phyloP scores from a whole-genome alignment of 2,888 invertebrate species.

The Papilio gigon region DNA sequence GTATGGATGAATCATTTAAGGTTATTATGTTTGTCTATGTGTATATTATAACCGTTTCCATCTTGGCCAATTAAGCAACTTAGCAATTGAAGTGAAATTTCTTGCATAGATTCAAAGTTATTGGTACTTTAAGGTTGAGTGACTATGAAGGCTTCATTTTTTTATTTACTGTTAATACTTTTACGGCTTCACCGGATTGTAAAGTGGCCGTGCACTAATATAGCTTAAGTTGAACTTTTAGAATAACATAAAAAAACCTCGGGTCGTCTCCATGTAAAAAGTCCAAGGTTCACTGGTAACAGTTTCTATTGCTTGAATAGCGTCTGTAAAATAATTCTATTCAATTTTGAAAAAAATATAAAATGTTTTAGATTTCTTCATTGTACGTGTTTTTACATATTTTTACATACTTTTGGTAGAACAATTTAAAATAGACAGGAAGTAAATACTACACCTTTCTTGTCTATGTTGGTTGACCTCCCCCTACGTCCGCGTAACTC shows the following conservation, averaged over 20 bases:
- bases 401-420: background rate
- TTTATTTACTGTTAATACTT: background rate
- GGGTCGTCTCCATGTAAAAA: background rate
- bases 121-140: background rate
- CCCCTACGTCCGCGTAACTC: constrained; percentile 67
- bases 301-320: background rate
- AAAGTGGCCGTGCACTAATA: constrained; percentile 26
- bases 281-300: background rate
- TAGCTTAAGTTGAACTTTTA: constrained; percentile 7
- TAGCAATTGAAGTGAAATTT: background rate
- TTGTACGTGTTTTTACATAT: no score
- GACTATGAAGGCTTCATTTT: constrained; percentile 1
- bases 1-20: background rate
- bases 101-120: background rate
- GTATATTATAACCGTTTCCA: background rate
- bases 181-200: constrained; percentile 16
- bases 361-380: no score
- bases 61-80: background rate
- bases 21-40: background rate
- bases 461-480: constrained; percentile 33
- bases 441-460: constrained; percentile 44
- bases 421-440: constrained; percentile 39
- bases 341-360: no score
- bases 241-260: background rate
- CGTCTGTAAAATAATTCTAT: no score